Evolutionary conservation across 2,113 vertebrate species (phyloP).

Genomic region (Micronycteris hirsuta): DNA sequence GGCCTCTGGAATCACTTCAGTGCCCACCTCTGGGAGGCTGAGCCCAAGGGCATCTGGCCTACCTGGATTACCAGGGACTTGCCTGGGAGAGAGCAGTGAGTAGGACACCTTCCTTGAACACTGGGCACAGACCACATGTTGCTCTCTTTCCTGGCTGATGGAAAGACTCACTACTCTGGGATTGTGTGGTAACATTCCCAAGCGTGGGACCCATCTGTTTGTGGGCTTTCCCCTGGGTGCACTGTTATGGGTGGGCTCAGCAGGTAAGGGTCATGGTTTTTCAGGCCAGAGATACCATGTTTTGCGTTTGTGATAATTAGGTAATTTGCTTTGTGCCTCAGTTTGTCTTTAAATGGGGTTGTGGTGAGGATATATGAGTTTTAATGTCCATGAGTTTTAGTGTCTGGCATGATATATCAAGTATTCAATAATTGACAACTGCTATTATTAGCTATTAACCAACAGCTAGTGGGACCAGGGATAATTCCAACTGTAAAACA

Average conservation of each 20-base stretch:
- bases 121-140: background rate
- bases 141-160: background rate
- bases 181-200: background rate
- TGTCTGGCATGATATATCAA: background rate
- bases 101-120: background rate
- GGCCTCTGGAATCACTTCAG: background rate
- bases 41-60: background rate
- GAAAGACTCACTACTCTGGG: background rate
- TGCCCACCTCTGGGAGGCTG: background rate
- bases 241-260: background rate
- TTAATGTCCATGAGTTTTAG: background rate
- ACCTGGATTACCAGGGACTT: background rate
- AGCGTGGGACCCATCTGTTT: background rate
- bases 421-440: slow-evolving; percentile 24
- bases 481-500: slow-evolving; percentile 8
- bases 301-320: background rate
- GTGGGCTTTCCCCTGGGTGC: background rate
- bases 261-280: background rate
- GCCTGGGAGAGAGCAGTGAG: background rate
- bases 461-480: background rate
- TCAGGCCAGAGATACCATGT: background rate
- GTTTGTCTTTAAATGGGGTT: slow-evolving; percentile 13
- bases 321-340: background rate
- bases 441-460: slow-evolving; percentile 26
- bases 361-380: background rate